These are phyloP conservation scores for Labeo rohita DNA, from an alignment of 2,113 vertebrate genomes.

Conservation along the genomic window DNA sequence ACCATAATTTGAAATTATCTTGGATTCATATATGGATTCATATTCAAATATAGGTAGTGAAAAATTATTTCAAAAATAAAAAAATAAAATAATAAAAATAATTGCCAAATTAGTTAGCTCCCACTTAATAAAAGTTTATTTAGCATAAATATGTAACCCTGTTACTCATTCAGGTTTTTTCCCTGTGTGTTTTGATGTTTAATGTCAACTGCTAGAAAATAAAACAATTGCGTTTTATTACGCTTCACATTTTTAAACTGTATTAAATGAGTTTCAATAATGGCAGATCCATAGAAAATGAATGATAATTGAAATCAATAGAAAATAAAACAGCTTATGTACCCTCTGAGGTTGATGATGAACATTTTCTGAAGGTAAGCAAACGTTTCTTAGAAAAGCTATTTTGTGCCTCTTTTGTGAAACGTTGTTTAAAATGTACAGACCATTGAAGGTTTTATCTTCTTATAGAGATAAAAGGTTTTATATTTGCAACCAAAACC, in stretches of 20 bases:
- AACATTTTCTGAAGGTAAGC: background rate
- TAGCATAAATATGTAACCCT: background rate
- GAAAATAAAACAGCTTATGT: background rate
- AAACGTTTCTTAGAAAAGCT: background rate
- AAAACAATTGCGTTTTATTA: background rate
- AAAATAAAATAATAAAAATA: too few relatives aligned
- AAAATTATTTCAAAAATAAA: too few relatives aligned
- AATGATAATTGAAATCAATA: background rate
- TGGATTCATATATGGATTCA: too few relatives aligned
- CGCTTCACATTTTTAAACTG: background rate
- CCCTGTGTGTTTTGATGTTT: background rate
- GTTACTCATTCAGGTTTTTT: background rate
- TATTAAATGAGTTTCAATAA: background rate
- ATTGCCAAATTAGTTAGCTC: too few relatives aligned
- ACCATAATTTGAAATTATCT: too few relatives aligned
- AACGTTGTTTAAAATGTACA: background rate
- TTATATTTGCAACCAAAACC: background rate
- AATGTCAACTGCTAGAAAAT: too few relatives aligned
- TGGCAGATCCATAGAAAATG: background rate
- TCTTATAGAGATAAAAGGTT: background rate
- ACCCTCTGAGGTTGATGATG: background rate
- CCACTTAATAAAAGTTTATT: too few relatives aligned
- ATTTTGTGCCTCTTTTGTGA: background rate
- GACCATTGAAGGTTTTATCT: conserved; percentile 4
- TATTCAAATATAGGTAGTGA: too few relatives aligned